Conservation (phyloP, 1,140 invertebrate genomes). For the Nixonia krombeini region DNA sequence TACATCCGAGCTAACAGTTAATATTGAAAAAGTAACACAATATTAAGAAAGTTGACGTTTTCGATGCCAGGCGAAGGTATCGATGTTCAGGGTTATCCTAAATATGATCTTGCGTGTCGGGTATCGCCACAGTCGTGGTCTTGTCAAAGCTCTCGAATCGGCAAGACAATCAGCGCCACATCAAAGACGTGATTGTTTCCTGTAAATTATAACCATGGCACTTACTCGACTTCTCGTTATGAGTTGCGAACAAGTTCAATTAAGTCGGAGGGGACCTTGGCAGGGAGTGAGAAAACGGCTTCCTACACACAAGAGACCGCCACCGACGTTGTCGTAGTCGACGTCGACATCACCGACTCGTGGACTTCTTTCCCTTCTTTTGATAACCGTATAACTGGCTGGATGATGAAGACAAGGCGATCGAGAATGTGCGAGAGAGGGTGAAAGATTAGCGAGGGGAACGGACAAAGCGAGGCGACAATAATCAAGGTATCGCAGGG, state of each 20-base stretch:
- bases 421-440: conserved; percentile 23
- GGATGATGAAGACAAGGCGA: conserved; percentile 5
- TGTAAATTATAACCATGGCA: conserved; percentile 71
- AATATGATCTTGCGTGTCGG: conserved; percentile 3
- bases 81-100: conserved; percentile 11
- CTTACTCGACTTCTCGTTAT: conserved; percentile 71
- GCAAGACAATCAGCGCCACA: conserved; percentile 65
- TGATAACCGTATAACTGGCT: conserved; percentile 11
- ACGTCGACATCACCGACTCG: conserved; percentile 19
- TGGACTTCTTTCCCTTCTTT: conserved; percentile 20
- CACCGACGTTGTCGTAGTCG: background rate
- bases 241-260: conserved; percentile 73
- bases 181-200: conserved; percentile 71
- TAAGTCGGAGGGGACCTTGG: conserved; percentile 59
- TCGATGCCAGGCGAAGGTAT: background rate
- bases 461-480: no score
- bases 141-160: conserved; percentile 35
- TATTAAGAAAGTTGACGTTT: conserved; percentile 1
- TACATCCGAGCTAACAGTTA: no score
- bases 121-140: conserved; percentile 21
- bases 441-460: no score
- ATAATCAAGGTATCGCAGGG: no score
- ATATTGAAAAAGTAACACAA: no score
- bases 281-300: conserved; percentile 60
- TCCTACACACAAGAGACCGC: conserved; percentile 54